Percentiles rank a stretch among this genome's conserved stretches.
These are phyloP conservation scores for Phallusia fumigata DNA, from an alignment of 23 tunicate genomes.

Conservation along the genomic window DNA sequence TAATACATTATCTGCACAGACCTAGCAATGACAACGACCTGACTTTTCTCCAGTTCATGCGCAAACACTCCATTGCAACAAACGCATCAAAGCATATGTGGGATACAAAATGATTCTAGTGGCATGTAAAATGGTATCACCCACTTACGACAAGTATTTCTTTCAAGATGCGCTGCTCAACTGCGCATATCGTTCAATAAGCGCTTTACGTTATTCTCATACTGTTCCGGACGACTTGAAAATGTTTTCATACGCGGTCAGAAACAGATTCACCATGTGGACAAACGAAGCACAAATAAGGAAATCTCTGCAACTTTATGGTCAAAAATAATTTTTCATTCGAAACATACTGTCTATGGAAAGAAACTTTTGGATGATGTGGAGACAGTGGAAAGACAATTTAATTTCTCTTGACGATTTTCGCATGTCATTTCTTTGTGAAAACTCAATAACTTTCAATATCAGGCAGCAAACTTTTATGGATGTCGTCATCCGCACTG, in stretches of 20 bases:
- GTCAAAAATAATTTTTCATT: neutral
- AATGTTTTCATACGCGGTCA: neutral
- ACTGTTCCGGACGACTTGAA: neutral
- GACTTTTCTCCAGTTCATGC: neutral
- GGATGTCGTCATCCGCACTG: neutral
- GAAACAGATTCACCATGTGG: neutral
- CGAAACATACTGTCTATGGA: neutral
- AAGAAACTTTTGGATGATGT: neutral
- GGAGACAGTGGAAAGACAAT: neutral
- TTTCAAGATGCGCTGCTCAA: neutral
- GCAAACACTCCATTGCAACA: neutral
- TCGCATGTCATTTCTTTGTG: neutral
- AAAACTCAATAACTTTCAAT: neutral
- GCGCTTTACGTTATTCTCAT: too few relatives aligned
- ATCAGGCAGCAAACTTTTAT: neutral
- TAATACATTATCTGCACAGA: neutral
- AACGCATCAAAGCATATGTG: neutral
- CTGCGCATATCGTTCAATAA: neutral
- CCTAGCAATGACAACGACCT: neutral
- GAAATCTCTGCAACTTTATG: neutral
- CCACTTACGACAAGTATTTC: neutral
- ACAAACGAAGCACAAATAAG: neutral
- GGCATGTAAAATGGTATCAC: neutral
- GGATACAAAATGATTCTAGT: neutral
- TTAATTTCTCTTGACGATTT: neutral